Conservation (phyloP, 1,140 invertebrate species). For the Camponotus pennsylvanicus region DNA sequence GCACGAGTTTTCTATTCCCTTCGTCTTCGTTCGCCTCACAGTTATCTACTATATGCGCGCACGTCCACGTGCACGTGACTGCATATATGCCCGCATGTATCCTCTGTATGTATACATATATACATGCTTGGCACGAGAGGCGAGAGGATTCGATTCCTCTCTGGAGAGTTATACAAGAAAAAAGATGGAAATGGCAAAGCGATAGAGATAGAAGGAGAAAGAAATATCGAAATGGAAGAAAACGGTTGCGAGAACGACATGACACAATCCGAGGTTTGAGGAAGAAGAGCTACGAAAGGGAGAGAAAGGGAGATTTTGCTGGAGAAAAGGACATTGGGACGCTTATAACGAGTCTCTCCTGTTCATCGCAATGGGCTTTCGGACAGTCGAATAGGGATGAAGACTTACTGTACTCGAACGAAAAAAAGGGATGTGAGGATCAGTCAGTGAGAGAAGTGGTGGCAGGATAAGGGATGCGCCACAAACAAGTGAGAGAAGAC, state of each 20-base stretch:
- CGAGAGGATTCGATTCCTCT: conserved; percentile 69
- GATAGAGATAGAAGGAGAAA: not conserved
- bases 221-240: conserved; percentile 36
- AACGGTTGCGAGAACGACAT: conserved; percentile 44
- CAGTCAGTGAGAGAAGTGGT: conserved; percentile 31
- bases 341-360: conserved; percentile 77
- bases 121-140: conserved; percentile 49
- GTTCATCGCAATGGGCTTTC: conserved; percentile 72
- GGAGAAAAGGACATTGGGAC: conserved; percentile 71
- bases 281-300: conserved; percentile 42
- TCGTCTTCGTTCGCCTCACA: not conserved
- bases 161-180: conserved; percentile 73
- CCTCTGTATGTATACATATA: conserved; percentile 56
- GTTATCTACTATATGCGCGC: conserved; percentile 9
- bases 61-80: conserved; percentile 46
- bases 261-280: conserved; percentile 40
- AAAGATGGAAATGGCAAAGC: conserved; percentile 53
- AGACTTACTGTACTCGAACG: conserved; percentile 50
- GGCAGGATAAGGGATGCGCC: conserved; percentile 32
- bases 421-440: conserved; percentile 55
- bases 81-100: conserved; percentile 52
- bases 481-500: conserved; percentile 46
- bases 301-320: conserved; percentile 39
- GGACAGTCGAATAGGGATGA: conserved; percentile 69
- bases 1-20: conserved; percentile 40